A percentile compares a stretch with the other conserved stretches of the same genome.
Conservation (phyloP, 2,797 vertebrate genomes). For the Orestias chungarensis region DNA sequence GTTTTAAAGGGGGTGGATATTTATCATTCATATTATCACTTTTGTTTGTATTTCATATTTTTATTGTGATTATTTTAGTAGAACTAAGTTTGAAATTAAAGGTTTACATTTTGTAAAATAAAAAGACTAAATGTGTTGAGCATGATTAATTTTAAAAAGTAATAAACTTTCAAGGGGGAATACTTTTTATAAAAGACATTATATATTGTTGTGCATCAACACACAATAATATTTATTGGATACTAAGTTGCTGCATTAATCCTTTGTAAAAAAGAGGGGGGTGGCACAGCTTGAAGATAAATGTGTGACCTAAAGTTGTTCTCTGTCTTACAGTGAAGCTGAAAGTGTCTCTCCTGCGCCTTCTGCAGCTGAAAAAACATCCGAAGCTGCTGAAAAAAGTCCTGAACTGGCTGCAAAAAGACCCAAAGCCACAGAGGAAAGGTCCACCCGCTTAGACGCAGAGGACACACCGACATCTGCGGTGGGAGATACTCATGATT, state of each 20-base stretch:
- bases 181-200: too few relatives aligned
- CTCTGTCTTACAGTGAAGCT: slow-evolving; percentile 18
- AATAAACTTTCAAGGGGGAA: too few relatives aligned
- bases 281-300: neutral
- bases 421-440: slow-evolving; percentile 34
- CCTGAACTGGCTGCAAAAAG: slow-evolving; percentile 28
- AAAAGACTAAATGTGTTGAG: neutral
- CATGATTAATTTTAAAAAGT: too few relatives aligned
- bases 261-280: neutral
- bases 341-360: neutral
- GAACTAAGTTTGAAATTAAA: too few relatives aligned
- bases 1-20: too few relatives aligned
- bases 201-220: neutral
- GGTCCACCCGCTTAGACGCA: slow-evolving; percentile 34
- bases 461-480: slow-evolving; percentile 28
- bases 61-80: too few relatives aligned
- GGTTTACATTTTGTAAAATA: neutral
- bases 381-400: slow-evolving; percentile 37
- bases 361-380: slow-evolving; percentile 14
- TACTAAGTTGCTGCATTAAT: neutral
- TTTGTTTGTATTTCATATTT: too few relatives aligned
- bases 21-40: too few relatives aligned
- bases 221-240: neutral
- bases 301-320: neutral
- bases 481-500: slow-evolving; percentile 11